phyloP scores from a whole-genome alignment of 2,797 vertebrate species.

The Gadopsis bispinosus region DNA sequence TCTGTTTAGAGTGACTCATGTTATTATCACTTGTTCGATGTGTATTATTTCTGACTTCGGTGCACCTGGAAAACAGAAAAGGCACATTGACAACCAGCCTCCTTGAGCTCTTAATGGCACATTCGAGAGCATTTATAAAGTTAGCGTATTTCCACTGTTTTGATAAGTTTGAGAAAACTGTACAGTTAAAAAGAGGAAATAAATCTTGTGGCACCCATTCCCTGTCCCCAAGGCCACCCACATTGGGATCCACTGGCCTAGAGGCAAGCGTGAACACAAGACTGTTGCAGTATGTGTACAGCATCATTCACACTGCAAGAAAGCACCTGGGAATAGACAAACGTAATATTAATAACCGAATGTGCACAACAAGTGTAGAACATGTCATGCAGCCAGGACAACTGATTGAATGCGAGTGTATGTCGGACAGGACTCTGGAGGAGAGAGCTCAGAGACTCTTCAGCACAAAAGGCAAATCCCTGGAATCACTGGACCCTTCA shows the following conservation, averaged over 20 bases:
- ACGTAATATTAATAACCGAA: background rate
- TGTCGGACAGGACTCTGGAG: slow-evolving; percentile 89
- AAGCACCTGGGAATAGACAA: background rate
- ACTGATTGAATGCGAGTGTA: background rate
- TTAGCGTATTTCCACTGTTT: background rate
- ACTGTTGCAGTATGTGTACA: background rate
- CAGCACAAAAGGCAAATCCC: slow-evolving; percentile 96
- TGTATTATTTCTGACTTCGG: background rate
- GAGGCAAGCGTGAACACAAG: background rate
- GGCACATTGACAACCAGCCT: too few species aligned
- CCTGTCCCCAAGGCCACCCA: background rate
- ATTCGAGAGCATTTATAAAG: background rate
- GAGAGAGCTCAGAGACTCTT: slow-evolving; percentile 97
- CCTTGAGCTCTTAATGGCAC: background rate
- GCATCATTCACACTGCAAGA: background rate
- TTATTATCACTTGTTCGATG: background rate
- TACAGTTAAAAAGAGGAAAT: background rate
- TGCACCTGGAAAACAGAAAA: background rate
- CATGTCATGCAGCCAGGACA: background rate
- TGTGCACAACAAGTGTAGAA: background rate
- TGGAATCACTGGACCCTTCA: slow-evolving; percentile 94
- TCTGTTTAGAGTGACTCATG: background rate
- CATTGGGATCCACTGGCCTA: background rate
- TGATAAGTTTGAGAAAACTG: background rate
- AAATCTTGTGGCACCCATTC: background rate